Conservation (phyloP, 2,113 vertebrate genomes). For the Regulus satrapa region DNA sequence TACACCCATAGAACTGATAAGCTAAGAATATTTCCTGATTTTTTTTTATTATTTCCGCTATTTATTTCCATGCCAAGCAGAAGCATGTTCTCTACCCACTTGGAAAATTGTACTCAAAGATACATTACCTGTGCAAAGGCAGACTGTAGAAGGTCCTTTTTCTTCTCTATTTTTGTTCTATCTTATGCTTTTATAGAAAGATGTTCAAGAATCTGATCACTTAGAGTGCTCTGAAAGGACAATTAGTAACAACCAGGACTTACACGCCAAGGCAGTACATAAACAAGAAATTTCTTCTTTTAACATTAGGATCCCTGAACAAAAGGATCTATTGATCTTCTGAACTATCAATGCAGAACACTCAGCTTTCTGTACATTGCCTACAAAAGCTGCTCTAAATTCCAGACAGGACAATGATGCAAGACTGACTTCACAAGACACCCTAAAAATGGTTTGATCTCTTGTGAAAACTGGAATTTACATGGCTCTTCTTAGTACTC, state of each 20-base stretch:
- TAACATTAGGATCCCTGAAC: constrained; percentile 34
- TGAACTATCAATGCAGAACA: constrained; percentile 15
- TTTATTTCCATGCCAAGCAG: constrained; percentile 33
- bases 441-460: not conserved
- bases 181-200: not conserved
- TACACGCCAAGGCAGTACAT: constrained; percentile 13
- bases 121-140: not conserved
- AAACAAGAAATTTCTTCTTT: constrained; percentile 57
- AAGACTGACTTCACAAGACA: not conserved
- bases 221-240: constrained; percentile 28
- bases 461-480: not conserved
- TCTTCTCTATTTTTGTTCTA: not conserved
- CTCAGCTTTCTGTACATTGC: constrained; percentile 57
- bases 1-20: constrained; percentile 54
- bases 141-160: not conserved
- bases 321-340: constrained; percentile 51
- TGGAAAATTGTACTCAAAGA: not conserved
- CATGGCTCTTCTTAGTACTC: not conserved
- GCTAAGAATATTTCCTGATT: constrained; percentile 46
- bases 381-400: constrained; percentile 31
- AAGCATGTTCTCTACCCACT: not conserved
- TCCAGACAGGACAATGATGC: not conserved
- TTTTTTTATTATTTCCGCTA: constrained; percentile 5
- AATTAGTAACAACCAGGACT: constrained; percentile 21
- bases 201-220: not conserved